Base-by-base conservation (phyloP, 2,888 invertebrate genomes). In the Agrotis puta region DNA sequence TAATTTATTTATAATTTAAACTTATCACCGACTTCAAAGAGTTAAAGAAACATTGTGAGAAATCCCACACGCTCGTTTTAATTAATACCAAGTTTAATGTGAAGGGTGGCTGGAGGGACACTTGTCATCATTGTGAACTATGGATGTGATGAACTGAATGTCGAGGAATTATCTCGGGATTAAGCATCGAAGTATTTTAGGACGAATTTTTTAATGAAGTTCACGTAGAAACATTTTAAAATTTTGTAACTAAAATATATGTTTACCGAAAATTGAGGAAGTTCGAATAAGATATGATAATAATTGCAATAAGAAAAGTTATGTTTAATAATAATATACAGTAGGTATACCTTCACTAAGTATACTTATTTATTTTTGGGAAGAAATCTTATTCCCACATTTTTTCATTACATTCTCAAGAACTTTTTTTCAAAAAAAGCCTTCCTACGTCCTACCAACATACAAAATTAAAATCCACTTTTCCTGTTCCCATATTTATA, bases 1-100 rank as follows among this genome's bases (percentile, higher is more conserved):
- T 79, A 59, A 66, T 69, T 83, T 82, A 79, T 79, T 83, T 83
- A 79, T 79, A 83, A 79, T 83, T 79, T 63, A 79, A 79, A 79
- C 83, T 79, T 73, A 69, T 79, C 48, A 64, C 68, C 67, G 56
- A 79, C 83, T 83, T 83, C 79, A 79, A 83, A 79, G 69, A 63
- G 33, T 45, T 20, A 47, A 64, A 70, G 53, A 69, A 66, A 65
- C 74, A 62, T 83, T 54, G 81, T 80, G 84, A 83, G 81, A 81
- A 83, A 81, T 81, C 74, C 69, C 81, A 80, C 81, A 71, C 81
- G 76, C 47, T 81, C 54, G 45, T 72, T 74, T 54, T 81, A 83
- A 81, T 83, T 83, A 83, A 83, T 72, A 80, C 76, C 57, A 65
- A 79, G 54, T 75, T 59, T 71, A 64, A 67, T 74, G 57, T 39